Conservation (phyloP, 2,113 vertebrate genomes). For the Elephas maximus region DNA sequence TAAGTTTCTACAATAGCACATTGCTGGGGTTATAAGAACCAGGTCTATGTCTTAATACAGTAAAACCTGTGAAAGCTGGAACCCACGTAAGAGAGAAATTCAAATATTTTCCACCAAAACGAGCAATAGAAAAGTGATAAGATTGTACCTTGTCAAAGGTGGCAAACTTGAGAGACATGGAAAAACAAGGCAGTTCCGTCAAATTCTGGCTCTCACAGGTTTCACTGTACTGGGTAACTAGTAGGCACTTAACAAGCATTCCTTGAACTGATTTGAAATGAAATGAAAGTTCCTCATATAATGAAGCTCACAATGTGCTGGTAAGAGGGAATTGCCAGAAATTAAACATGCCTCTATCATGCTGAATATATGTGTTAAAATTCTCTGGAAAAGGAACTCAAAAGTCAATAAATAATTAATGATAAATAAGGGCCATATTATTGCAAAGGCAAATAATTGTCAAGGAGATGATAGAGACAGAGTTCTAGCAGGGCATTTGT, state of each 20-base stretch:
- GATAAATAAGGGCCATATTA: neutral
- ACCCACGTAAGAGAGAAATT: no score
- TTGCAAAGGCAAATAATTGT: neutral
- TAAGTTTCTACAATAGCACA: neutral
- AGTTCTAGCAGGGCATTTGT: neutral
- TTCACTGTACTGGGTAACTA: neutral
- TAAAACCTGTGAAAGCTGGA: no score
- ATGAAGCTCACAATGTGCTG: neutral
- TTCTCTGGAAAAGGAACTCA: neutral
- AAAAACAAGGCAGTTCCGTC: no score
- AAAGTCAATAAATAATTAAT: conserved; percentile 25
- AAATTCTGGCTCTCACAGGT: no score
- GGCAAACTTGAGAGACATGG: no score
- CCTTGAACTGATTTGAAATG: neutral
- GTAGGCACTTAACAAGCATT: neutral
- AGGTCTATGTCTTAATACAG: neutral
- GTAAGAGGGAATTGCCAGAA: neutral
- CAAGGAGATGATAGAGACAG: neutral
- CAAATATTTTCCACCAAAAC: no score
- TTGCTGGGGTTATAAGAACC: neutral
- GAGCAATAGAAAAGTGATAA: no score
- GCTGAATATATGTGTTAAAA: neutral
- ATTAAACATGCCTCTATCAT: neutral
- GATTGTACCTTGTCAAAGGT: no score
- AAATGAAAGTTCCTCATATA: neutral